phyloP scores from a whole-genome alignment of 2,888 invertebrate species.

The Hydriomena furcata region DNA sequence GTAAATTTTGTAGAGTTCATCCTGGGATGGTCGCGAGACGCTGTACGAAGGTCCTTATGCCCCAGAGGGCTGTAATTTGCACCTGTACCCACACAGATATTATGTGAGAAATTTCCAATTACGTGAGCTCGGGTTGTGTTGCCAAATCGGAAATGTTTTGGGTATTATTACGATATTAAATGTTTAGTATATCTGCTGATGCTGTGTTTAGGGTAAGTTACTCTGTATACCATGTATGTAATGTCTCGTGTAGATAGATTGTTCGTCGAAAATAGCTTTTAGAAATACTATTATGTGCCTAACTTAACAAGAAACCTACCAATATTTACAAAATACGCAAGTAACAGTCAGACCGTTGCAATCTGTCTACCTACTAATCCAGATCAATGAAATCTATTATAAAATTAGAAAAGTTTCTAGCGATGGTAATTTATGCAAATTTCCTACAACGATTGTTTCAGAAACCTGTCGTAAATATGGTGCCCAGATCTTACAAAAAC shows the following conservation, averaged over 20 bases:
- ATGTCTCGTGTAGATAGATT: too few species aligned
- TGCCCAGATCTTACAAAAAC: slow-evolving; percentile 44
- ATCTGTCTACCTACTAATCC: too few species aligned
- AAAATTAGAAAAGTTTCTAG: too few species aligned
- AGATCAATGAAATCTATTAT: too few species aligned
- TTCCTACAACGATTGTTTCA: slow-evolving; percentile 43
- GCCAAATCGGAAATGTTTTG: slow-evolving; percentile 37
- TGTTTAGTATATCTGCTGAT: slow-evolving; percentile 5
- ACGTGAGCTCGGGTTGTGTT: slow-evolving; percentile 50
- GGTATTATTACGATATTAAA: slow-evolving; percentile 22
- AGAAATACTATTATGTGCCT: too few species aligned
- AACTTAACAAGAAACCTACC: too few species aligned
- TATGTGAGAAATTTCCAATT: slow-evolving; percentile 73
- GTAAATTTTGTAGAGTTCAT: slow-evolving; percentile 47
- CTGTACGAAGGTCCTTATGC: slow-evolving; percentile 64
- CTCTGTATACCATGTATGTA: too few species aligned
- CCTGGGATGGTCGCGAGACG: slow-evolving; percentile 53
- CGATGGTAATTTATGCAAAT: too few species aligned
- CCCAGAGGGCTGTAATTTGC: slow-evolving; percentile 73
- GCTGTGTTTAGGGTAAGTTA: slow-evolving; percentile 3
- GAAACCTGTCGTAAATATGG: slow-evolving; percentile 48
- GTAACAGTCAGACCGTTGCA: too few species aligned
- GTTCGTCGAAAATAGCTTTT: too few species aligned
- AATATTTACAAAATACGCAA: too few species aligned
- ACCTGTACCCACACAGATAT: slow-evolving; percentile 72